Percentiles rank a stretch among this genome's conserved stretches.
phyloP scores from a whole-genome alignment of 1,140 invertebrate genomes.

The Drosophila nebulosa region DNA sequence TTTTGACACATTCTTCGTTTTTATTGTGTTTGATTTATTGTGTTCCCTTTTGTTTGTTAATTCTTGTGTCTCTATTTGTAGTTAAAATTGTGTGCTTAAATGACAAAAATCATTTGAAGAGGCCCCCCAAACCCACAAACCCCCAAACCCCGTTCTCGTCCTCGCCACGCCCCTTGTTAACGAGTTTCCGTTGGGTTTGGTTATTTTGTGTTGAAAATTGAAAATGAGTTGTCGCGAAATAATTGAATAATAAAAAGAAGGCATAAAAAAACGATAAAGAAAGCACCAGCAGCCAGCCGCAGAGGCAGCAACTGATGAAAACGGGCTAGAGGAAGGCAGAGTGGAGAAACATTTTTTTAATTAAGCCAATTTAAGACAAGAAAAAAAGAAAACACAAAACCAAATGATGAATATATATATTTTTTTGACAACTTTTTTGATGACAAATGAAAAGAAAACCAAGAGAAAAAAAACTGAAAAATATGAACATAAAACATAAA shows the following conservation, averaged over 20 bases:
- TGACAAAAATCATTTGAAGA: not conserved
- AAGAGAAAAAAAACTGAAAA: slow-evolving; percentile 12
- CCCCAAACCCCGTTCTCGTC: not conserved
- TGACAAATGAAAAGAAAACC: slow-evolving; percentile 43
- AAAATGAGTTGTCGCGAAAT: not conserved
- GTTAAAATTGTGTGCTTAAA: slow-evolving; percentile 7
- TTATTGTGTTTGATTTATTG: slow-evolving; percentile 19
- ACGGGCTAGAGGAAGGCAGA: slow-evolving; percentile 25
- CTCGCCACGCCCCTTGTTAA: not conserved
- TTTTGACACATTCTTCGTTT: slow-evolving; percentile 17
- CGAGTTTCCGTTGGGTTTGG: not conserved
- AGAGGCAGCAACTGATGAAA: slow-evolving; percentile 16
- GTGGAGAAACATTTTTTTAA: slow-evolving; percentile 67
- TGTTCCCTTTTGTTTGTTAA: slow-evolving; percentile 10
- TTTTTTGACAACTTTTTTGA: slow-evolving; percentile 80
- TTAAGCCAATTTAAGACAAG: slow-evolving; percentile 66
- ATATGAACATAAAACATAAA: slow-evolving; percentile 18
- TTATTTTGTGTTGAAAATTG: not conserved
- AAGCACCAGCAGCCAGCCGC: slow-evolving; percentile 10
- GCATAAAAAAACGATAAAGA: slow-evolving; percentile 7
- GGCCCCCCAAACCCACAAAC: no score
- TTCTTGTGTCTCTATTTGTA: slow-evolving; percentile 31
- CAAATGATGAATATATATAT: slow-evolving; percentile 71
- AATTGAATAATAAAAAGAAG: not conserved
- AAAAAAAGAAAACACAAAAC: not conserved